Evolutionary conservation across 2,888 invertebrate species (phyloP).

Genomic region (Therioaphis trifolii): DNA sequence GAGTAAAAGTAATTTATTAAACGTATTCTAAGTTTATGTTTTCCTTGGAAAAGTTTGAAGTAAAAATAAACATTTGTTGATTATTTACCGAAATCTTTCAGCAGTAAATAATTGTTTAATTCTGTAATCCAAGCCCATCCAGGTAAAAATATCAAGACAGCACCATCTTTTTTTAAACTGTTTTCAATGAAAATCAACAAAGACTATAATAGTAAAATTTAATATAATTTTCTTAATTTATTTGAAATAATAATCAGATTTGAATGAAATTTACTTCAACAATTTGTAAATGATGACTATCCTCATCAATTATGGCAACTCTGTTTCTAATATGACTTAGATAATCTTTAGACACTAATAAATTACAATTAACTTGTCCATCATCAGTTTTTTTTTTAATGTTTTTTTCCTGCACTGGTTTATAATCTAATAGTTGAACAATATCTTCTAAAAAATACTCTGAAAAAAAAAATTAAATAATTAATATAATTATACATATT

Average conservation of each 20-base stretch:
- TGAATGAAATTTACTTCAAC: slow-evolving; percentile 74
- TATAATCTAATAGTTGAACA: slow-evolving; percentile 85
- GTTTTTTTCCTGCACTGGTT: slow-evolving; percentile 79
- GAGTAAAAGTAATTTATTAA: too few relatives aligned
- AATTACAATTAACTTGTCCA: slow-evolving; percentile 82
- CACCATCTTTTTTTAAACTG: slow-evolving; percentile 77
- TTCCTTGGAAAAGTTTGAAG: too few relatives aligned
- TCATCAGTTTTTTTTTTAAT: slow-evolving; percentile 74
- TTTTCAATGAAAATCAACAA: slow-evolving; percentile 65
- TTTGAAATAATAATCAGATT: background rate
- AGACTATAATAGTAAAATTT: slow-evolving; percentile 14
- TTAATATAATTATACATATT: background rate
- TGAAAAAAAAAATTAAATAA: slow-evolving; percentile 66
- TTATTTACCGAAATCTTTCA: slow-evolving; percentile 73
- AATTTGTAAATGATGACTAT: slow-evolving; percentile 91
- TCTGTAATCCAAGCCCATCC: slow-evolving; percentile 99
- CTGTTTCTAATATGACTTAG: slow-evolving; percentile 74
- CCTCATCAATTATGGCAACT: slow-evolving; percentile 85
- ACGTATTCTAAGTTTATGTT: too few relatives aligned
- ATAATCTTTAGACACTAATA: slow-evolving; percentile 70
- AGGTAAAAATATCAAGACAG: slow-evolving; percentile 91
- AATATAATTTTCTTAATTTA: background rate
- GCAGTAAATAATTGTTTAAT: slow-evolving; percentile 85
- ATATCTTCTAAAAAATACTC: slow-evolving; percentile 95
- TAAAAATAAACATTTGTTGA: too few relatives aligned